Conservation (phyloP, 1,140 invertebrate genomes). For the Ceratosolen fusciceps region DNA sequence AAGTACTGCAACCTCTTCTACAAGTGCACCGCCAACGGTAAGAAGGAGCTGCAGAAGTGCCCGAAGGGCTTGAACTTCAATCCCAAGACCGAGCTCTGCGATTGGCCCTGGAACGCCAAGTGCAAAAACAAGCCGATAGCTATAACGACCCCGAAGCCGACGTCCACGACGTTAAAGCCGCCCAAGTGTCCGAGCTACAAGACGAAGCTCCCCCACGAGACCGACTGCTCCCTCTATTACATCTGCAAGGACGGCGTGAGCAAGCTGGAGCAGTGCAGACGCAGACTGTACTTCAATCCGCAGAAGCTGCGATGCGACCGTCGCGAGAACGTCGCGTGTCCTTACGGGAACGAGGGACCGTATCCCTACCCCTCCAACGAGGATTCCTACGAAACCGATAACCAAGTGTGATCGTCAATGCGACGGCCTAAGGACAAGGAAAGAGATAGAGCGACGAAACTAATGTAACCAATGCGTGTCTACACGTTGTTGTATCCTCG, state of each 20-base stretch:
- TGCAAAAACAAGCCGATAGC: conserved; percentile 10
- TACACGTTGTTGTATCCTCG: too few relatives aligned
- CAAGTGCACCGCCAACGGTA: background rate
- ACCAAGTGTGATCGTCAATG: too few relatives aligned
- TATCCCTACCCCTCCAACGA: background rate
- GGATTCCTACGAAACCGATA: background rate
- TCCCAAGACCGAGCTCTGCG: conserved; percentile 20
- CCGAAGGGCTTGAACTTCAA: conserved; percentile 28
- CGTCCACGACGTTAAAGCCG: background rate
- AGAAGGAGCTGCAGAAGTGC: background rate
- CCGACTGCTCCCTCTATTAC: background rate
- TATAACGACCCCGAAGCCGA: background rate
- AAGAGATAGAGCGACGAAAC: too few relatives aligned
- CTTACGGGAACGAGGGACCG: background rate
- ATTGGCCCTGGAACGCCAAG: conserved; percentile 30
- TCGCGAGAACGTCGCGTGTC: background rate
- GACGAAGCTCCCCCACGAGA: background rate
- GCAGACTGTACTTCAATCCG: background rate
- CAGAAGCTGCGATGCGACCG: background rate
- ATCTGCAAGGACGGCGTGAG: background rate
- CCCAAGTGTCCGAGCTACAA: background rate
- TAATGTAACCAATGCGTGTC: too few relatives aligned
- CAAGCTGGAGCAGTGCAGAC: background rate
- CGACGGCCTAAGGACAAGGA: too few relatives aligned
- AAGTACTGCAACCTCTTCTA: conserved; percentile 22